Percentiles rank a stretch among this genome's conserved stretches.
phyloP scores from a whole-genome alignment of 2,113 vertebrate species.

The Catharus fuscescens region DNA sequence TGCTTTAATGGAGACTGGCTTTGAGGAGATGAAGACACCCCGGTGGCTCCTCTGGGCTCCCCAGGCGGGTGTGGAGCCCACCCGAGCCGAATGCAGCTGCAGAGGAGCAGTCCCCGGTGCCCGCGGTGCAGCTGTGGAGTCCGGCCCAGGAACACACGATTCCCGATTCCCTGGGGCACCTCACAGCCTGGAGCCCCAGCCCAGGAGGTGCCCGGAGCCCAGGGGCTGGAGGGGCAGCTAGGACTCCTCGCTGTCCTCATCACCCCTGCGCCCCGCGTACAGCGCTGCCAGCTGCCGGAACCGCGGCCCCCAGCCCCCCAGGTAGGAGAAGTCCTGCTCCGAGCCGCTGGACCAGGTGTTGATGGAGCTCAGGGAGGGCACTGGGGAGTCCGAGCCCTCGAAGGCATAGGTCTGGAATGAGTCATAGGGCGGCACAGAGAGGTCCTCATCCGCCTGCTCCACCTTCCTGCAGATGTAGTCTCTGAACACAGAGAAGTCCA shows the following conservation, averaged over 20 bases:
- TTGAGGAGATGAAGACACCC: background rate
- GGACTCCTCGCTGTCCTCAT: constrained; percentile 83
- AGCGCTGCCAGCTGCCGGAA: constrained; percentile 95
- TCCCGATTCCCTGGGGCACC: background rate
- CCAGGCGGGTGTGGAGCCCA: accelerated
- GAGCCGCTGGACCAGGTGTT: constrained; percentile 90
- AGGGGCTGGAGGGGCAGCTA: constrained; percentile 69
- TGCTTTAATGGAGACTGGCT: background rate
- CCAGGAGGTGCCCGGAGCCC: accelerated
- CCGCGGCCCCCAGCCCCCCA: constrained; percentile 92
- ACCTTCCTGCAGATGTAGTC: constrained; percentile 97
- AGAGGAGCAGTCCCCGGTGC: accelerated
- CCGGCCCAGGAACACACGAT: accelerated
- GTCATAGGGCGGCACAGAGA: constrained; percentile 95
- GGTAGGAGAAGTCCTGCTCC: constrained; percentile 96
- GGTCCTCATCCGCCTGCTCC: constrained; percentile 92
- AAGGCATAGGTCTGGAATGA: constrained; percentile 99
- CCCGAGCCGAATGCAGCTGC: background rate
- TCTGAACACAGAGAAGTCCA: constrained; percentile 93
- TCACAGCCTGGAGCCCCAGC: accelerated
- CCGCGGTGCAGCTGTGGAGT: accelerated
- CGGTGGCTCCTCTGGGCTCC: background rate
- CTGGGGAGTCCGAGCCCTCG: constrained; percentile 89
- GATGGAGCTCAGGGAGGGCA: constrained; percentile 95
- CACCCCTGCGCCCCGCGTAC: constrained; percentile 82